These are phyloP conservation scores for Platypus cylindrus DNA, from an alignment of 2,888 invertebrate species.

Conservation along the genomic window DNA sequence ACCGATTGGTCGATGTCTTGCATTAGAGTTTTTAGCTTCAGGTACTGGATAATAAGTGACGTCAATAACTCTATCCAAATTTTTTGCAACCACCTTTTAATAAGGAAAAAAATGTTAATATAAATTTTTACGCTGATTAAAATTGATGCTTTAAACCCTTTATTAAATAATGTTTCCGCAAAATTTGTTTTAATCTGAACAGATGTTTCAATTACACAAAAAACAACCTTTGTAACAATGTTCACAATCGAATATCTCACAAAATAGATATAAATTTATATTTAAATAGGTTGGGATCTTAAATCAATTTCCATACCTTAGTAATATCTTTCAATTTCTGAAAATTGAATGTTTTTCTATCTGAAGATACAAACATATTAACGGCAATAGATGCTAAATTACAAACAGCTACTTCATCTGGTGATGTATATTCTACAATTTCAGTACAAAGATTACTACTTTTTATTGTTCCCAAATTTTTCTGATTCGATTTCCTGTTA, in stretches of 20 bases:
- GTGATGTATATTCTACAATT: conserved; percentile 86
- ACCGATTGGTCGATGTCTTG: conserved; percentile 72
- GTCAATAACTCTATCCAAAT: conserved; percentile 95
- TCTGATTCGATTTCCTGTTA: conserved; percentile 93
- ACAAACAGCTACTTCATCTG: conserved; percentile 93
- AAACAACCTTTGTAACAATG: too few relatives aligned
- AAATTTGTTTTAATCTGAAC: too few relatives aligned
- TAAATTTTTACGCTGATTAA: too few relatives aligned
- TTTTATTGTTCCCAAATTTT: conserved; percentile 96
- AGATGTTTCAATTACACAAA: too few relatives aligned
- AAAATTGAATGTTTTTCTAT: conserved; percentile 75
- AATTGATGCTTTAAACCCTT: too few relatives aligned
- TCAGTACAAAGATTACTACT: conserved; percentile 97
- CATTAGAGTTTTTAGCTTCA: conserved; percentile 79
- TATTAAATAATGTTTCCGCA: too few relatives aligned
- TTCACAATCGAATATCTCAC: too few relatives aligned
- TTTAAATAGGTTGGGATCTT: too few relatives aligned
- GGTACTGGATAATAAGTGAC: conserved; percentile 90
- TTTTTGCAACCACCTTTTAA: conserved; percentile 59
- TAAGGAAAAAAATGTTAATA: too few relatives aligned
- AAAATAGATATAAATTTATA: too few relatives aligned
- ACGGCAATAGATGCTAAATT: conserved; percentile 95
- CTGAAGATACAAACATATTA: conserved; percentile 77
- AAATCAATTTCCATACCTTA: conserved; percentile 52
- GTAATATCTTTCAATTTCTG: conserved; percentile 72